Conservation (phyloP, 2,797 vertebrate species). For the Rhynchonycteris naso region DNA sequence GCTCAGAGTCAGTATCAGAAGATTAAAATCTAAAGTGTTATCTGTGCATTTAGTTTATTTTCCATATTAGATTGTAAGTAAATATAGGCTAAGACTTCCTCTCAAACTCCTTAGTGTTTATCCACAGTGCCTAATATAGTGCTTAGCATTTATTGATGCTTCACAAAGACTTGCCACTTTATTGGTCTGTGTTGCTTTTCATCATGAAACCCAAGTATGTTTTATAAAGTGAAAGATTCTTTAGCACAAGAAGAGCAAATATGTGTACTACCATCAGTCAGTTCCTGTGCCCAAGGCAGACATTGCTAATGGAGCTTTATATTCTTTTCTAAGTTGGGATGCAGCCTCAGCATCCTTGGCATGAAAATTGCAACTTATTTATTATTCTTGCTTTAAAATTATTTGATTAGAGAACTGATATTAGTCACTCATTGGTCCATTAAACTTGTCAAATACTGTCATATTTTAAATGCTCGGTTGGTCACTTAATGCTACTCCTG, state of each 20-base stretch:
- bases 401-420: background rate
- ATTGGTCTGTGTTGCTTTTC: background rate
- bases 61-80: background rate
- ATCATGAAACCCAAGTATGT: background rate
- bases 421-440: background rate
- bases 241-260: background rate
- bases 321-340: background rate
- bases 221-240: conserved; percentile 1
- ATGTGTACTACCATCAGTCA: background rate
- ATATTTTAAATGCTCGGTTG: background rate
- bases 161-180: background rate
- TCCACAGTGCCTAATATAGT: background rate
- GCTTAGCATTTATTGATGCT: conserved; percentile 6
- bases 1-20: background rate
- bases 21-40: background rate
- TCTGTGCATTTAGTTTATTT: background rate
- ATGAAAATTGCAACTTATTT: background rate
- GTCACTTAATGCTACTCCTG: background rate
- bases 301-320: background rate
- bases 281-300: background rate
- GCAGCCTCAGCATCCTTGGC: background rate
- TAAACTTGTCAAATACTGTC: background rate
- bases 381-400: background rate
- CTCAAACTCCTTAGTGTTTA: background rate
- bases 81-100: background rate